Evolutionary conservation across 2,113 vertebrate genomes (phyloP).

Genomic region (Hoplias malabaricus): DNA sequence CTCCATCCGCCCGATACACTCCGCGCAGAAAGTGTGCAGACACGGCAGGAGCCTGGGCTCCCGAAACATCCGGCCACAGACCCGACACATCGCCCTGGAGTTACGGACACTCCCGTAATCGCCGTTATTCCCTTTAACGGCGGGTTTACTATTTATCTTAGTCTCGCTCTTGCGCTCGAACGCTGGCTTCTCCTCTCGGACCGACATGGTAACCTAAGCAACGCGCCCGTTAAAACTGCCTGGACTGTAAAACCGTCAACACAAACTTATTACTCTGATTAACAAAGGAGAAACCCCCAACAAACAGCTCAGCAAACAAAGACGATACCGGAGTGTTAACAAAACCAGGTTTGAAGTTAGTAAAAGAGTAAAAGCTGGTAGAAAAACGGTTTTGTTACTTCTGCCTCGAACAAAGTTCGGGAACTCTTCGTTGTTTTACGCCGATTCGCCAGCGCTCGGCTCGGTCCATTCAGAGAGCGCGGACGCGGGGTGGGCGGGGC

Average conservation of each 20-base stretch:
- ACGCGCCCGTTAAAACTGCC: background rate
- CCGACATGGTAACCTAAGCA: slow-evolving; percentile 52
- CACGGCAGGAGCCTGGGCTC: slow-evolving; percentile 85
- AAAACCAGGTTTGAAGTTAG: too few species aligned
- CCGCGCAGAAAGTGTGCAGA: slow-evolving; percentile 84
- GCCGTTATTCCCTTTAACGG: background rate
- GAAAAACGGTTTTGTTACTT: background rate
- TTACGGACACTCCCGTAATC: background rate
- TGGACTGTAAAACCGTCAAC: background rate
- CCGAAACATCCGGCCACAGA: slow-evolving; percentile 73
- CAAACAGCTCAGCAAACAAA: background rate
- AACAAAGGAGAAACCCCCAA: background rate
- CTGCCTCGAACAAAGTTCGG: background rate
- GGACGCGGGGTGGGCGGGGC: slow-evolving; percentile 19
- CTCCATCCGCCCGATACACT: slow-evolving; percentile 79
- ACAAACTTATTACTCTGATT: background rate
- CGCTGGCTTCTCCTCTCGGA: background rate
- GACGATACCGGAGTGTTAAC: too few species aligned
- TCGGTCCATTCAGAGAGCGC: slow-evolving; percentile 24
- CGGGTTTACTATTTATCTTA: background rate
- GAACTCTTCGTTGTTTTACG: background rate
- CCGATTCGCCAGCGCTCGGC: slow-evolving; percentile 11
- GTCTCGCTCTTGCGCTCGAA: background rate
- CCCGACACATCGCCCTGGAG: slow-evolving; percentile 71
- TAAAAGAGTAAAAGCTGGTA: background rate